phyloP scores from a whole-genome alignment of 2,113 vertebrate species.

The Heterotilapia buettikoferi region DNA sequence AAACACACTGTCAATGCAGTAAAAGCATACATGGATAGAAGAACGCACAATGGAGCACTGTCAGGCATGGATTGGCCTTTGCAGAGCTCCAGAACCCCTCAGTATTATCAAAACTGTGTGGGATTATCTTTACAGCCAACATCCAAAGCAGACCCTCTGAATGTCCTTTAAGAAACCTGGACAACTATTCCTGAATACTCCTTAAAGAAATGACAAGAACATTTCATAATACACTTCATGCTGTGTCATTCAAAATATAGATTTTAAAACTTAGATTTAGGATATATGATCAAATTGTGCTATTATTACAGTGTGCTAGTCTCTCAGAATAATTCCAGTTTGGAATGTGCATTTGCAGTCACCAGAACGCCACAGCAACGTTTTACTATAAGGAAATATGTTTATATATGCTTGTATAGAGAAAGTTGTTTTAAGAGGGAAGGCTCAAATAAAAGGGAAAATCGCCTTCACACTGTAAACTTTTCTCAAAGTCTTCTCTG shows the following conservation, averaged over 20 bases:
- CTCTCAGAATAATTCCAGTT: neutral
- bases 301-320: neutral
- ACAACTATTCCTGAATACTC: neutral
- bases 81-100: neutral
- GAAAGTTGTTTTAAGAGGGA: neutral
- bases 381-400: neutral
- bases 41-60: neutral
- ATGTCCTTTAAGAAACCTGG: neutral
- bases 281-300: neutral
- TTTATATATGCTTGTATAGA: neutral
- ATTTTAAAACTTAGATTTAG: neutral
- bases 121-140: neutral
- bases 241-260: neutral
- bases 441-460: neutral
- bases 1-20: neutral
- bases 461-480: accelerated
- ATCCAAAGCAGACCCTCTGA: neutral
- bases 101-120: neutral
- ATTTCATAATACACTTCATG: neutral
- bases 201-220: neutral
- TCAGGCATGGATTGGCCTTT: neutral
- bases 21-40: neutral
- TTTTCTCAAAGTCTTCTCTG: neutral
- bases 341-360: neutral
- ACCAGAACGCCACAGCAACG: neutral